Evolutionary conservation across 2,888 invertebrate genomes (phyloP), one percentile per base, ranked within the genome.

Genomic region (Watsonalla cultraria): DNA sequence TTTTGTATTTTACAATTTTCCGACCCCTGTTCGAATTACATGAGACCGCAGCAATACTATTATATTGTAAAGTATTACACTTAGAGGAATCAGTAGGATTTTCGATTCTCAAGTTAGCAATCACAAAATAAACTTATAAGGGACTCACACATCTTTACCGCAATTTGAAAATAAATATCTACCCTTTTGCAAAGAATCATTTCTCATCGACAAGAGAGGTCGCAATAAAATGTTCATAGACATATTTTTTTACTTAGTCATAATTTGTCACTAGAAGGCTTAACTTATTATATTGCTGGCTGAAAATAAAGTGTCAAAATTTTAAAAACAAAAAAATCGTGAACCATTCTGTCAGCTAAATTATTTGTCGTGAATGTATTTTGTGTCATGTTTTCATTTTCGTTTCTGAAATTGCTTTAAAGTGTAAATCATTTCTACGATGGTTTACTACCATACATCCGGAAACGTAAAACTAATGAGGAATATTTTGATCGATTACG

Each of bases 371-470:
- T 69, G 61, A 67, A 62, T 64, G 66, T 66, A 64, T 68, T 49
- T 37, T 70, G 65, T 75, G 73, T 70, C 70, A 79, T 68, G 70
- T 69, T 73, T 74, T 65, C 62, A 65, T 71, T 69, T 42, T 66
- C 57, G 59, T 71, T 68, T 70, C 64, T 69, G 62, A 70, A 64
- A 68, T 66, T 68, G 51, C 53, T 55, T 62, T 55, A 50, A 52
- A 59, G 54, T 57, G 62, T 64, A 62, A 68, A 64, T 57, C 60
- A 58, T 62, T 60, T 53, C 24, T 59, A 77, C 62, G 69, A 90
- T 90, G 90, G 89, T 87, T 75, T 90, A 80, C 73, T 89, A 80
- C 65, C 68, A 80, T 60, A 90, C 86, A 59, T 89, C 88, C 45
- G 72, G 65, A 58, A 90, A 90, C 64, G 78, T 89, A 13, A 90